Conservation (phyloP, 2,113 vertebrate species). For the Ceuthmochares aereus region DNA sequence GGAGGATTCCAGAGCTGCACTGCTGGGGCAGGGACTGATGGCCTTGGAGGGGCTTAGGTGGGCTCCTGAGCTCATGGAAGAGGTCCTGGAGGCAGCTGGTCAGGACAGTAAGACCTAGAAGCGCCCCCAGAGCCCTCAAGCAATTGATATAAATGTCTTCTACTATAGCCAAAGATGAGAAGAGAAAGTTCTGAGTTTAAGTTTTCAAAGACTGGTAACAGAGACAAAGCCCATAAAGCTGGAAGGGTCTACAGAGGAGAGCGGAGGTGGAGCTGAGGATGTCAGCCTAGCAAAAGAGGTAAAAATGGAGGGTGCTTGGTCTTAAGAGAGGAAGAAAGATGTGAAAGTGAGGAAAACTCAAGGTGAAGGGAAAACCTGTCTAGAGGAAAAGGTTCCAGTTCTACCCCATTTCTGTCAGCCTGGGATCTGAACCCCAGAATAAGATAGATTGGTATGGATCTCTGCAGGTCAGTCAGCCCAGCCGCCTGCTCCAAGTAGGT, state of each 20-base stretch:
- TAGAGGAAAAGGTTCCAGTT: not conserved
- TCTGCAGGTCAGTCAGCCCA: not conserved
- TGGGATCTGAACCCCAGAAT: not conserved
- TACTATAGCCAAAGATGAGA: not conserved
- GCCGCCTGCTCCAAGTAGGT: not conserved
- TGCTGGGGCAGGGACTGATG: not conserved
- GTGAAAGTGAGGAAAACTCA: not conserved
- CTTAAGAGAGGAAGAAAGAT: not conserved
- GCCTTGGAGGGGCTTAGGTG: fast-evolving
- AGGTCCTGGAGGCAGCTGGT: not conserved
- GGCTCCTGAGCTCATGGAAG: too few relatives aligned
- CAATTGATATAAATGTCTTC: not conserved
- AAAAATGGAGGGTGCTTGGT: not conserved
- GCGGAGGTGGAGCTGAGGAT: not conserved
- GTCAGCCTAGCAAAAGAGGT: not conserved
- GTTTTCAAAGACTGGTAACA: not conserved
- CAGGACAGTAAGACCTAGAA: not conserved
- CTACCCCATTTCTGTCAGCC: not conserved
- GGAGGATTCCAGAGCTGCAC: too few relatives aligned
- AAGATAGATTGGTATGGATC: not conserved
- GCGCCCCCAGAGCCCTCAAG: not conserved
- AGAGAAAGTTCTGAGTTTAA: not conserved
- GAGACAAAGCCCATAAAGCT: not conserved
- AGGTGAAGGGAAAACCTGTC: not conserved
- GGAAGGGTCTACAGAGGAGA: not conserved